These are phyloP conservation scores for Ditylenchus dipsaci DNA, from an alignment of 1,140 invertebrate genomes.

Conservation along the genomic window DNA sequence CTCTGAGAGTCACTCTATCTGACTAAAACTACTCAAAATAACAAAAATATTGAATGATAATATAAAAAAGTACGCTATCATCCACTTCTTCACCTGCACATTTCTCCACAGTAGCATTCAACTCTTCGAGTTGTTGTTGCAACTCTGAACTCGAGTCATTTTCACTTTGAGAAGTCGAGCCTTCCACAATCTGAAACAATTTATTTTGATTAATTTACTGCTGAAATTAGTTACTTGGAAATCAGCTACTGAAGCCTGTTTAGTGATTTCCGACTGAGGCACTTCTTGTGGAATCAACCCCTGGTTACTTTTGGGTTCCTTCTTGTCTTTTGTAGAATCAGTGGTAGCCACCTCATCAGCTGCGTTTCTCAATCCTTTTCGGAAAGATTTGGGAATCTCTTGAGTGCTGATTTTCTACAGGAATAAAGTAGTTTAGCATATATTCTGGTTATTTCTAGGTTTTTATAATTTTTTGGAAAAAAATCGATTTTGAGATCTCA, in stretches of 20 bases:
- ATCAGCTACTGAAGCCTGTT: neutral
- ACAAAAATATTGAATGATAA: neutral
- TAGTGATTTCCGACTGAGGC: slow-evolving; percentile 5
- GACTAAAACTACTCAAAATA: neutral
- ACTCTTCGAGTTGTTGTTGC: slow-evolving; percentile 14
- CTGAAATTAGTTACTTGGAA: neutral
- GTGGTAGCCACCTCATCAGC: slow-evolving; percentile 8
- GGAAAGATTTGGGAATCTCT: slow-evolving; percentile 31
- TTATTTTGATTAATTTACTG: too few species aligned
- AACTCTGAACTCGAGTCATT: neutral
- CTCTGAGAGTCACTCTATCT: slow-evolving; percentile 10
- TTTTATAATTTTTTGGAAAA: too few species aligned
- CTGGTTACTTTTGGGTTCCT: slow-evolving; percentile 11
- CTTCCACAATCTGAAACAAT: neutral
- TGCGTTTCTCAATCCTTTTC: slow-evolving; percentile 21
- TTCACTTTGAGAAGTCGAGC: neutral
- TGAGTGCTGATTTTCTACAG: slow-evolving; percentile 7
- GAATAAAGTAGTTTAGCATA: neutral
- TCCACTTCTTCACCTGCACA: neutral
- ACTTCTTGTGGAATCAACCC: too few species aligned
- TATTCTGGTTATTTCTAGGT: neutral
- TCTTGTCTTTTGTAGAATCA: slow-evolving; percentile 13
- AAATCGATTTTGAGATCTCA: too few species aligned
- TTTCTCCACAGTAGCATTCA: neutral
- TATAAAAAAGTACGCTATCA: neutral